These are phyloP conservation scores for Pemphredon lugubris DNA, from an alignment of 2,888 invertebrate species.

Conservation along the genomic window DNA sequence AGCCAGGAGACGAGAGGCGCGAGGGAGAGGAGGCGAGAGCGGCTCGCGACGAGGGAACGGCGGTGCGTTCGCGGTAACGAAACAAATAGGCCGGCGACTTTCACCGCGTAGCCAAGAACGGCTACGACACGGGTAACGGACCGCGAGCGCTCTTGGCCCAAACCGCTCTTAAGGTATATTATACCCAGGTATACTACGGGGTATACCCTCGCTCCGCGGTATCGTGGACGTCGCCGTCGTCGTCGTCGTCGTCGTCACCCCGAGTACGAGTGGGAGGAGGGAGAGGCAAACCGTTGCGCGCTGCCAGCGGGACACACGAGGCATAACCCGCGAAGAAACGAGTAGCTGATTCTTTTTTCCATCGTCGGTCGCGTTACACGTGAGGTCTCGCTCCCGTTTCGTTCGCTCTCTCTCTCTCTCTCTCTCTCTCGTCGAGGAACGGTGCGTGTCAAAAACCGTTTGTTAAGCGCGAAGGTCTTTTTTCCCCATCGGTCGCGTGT, in stretches of 20 bases:
- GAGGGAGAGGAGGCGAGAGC: conserved; percentile 10
- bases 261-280: background rate
- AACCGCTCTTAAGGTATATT: conserved; percentile 20
- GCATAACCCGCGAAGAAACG: conserved; percentile 46
- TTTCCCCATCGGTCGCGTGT: too few species aligned
- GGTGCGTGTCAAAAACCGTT: too few species aligned
- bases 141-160: conserved; percentile 48
- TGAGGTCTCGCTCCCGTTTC: conserved; percentile 8
- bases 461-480: too few species aligned
- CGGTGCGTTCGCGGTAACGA: conserved; percentile 70
- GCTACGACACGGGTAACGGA: conserved; percentile 23
- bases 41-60: conserved; percentile 10
- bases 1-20: too few species aligned
- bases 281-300: conserved; percentile 20
- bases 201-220: conserved; percentile 27
- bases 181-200: too few species aligned
- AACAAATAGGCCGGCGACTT: conserved; percentile 80
- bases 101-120: conserved; percentile 71
- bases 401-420: background rate
- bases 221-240: conserved; percentile 14
- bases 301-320: conserved; percentile 57
- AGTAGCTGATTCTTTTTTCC: conserved; percentile 55
- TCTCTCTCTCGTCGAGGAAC: too few species aligned
- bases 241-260: too few species aligned
- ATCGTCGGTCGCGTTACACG: background rate